These are phyloP conservation scores for Anabacerthia variegaticeps DNA, from an alignment of 2,797 vertebrate species.

Conservation along the genomic window DNA sequence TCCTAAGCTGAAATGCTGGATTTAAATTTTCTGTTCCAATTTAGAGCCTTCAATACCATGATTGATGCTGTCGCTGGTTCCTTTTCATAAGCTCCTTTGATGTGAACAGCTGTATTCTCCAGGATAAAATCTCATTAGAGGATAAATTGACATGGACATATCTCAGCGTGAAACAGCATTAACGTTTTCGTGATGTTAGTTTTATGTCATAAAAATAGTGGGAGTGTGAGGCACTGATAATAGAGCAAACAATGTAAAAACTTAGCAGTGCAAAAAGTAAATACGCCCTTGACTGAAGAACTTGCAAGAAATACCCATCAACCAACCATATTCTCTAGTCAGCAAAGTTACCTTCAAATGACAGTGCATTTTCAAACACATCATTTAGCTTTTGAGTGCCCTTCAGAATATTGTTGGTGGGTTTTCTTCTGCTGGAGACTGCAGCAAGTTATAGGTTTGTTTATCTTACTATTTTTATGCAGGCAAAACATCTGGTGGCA, in stretches of 20 bases:
- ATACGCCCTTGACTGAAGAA: neutral
- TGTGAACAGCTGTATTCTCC: neutral
- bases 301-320: neutral
- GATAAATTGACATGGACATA: neutral
- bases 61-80: neutral
- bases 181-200: neutral
- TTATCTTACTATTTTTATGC: neutral
- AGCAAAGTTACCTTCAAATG: neutral
- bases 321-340: neutral
- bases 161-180: neutral
- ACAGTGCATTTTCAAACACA: neutral
- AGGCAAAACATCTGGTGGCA: neutral
- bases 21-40: neutral
- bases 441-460: neutral
- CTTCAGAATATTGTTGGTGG: neutral
- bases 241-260: neutral
- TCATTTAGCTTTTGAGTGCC: neutral
- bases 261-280: neutral
- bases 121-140: neutral
- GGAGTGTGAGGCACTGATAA: neutral
- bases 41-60: neutral
- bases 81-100: neutral
- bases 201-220: neutral
- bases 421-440: slow-evolving; percentile 19
- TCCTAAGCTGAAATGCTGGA: neutral